Evolutionary conservation across 1,140 invertebrate species (phyloP).

Genomic region (Amphibalanus amphitrite): DNA sequence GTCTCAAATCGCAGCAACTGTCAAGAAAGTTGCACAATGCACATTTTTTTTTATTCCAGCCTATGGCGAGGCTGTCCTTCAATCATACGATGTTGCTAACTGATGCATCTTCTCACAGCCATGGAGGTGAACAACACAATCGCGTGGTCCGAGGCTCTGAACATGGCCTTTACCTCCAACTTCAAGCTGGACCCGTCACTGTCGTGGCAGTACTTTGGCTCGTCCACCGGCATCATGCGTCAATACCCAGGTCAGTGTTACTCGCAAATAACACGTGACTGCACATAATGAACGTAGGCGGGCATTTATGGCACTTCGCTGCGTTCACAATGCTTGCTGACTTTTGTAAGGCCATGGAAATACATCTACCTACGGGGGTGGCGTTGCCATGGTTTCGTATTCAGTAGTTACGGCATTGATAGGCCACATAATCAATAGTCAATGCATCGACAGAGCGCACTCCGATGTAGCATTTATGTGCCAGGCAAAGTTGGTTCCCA

Average conservation of each 20-base stretch:
- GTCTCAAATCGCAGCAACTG: not conserved
- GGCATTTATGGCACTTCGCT: too few relatives aligned
- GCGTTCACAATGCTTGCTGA: too few relatives aligned
- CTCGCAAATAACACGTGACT: too few relatives aligned
- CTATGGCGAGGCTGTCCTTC: not conserved
- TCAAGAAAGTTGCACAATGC: not conserved
- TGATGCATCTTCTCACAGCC: conserved; percentile 23
- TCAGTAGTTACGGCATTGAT: too few relatives aligned
- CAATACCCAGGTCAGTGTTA: conserved; percentile 61
- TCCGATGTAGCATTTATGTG: too few relatives aligned
- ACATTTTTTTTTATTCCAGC: not conserved
- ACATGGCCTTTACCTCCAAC: conserved; percentile 68
- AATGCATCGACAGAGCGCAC: too few relatives aligned
- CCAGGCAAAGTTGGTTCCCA: too few relatives aligned
- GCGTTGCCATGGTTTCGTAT: too few relatives aligned
- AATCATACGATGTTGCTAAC: conserved; percentile 5
- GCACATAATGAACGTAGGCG: too few relatives aligned
- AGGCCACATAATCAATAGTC: too few relatives aligned
- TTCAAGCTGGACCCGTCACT: conserved; percentile 68
- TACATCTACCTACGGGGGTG: too few relatives aligned
- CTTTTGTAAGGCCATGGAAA: too few relatives aligned
- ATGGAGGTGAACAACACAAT: conserved; percentile 49
- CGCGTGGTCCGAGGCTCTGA: conserved; percentile 66
- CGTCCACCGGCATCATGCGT: conserved; percentile 72
- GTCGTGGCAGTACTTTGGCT: conserved; percentile 93